Base-by-base conservation (phyloP, 2,797 vertebrate genomes). In the Galaxias olidus region DNA sequence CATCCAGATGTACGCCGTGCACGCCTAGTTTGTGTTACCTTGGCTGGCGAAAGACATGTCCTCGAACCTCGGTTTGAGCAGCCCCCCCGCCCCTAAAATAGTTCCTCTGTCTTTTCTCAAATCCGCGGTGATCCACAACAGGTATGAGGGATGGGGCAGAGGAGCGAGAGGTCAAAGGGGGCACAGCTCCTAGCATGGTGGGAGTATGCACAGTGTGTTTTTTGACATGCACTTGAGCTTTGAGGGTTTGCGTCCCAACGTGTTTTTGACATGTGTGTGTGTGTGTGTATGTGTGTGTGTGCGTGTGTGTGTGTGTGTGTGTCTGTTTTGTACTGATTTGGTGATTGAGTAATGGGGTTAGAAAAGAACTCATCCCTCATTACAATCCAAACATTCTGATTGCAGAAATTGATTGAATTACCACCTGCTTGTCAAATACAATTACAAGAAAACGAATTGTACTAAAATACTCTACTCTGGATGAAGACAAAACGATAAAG, bases 21-120 rank as follows among this genome's bases (percentile, higher is more conserved):
- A 87, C 78, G 78, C 74, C 66, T 73, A 83, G 86, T 88, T 89
- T 87, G 87, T 86, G 83, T 90, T 89, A 88, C 82, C 79, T 81
- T 87, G 84, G 78, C 81, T 88, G 86, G 45, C 88, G 87, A 88
- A 89, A 85, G 77, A 19, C 72, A 61, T 75, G 78, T 83, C 78
- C 68, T 81, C 78, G 68, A 77, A 71, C 59, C 60, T 82, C 6
- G 30, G 74, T 81, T 86, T 82, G 84, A 79, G 81, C 77, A 83
- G 74, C 82, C 73, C 79, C 77, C 81, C 82, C 73, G 78, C 77
- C 81, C 79, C 78, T 78, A 79, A 73, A 30, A 30, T 30, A 30
- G 6, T 30, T 30, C 30, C 30, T 30, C 30, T 30, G 30, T 30
- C 6, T 30, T 30, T 30, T 30, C 3, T 30, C 30, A 30, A 30